Conservation (phyloP, 2,113 vertebrate species). For the Stigmatopora argus region DNA sequence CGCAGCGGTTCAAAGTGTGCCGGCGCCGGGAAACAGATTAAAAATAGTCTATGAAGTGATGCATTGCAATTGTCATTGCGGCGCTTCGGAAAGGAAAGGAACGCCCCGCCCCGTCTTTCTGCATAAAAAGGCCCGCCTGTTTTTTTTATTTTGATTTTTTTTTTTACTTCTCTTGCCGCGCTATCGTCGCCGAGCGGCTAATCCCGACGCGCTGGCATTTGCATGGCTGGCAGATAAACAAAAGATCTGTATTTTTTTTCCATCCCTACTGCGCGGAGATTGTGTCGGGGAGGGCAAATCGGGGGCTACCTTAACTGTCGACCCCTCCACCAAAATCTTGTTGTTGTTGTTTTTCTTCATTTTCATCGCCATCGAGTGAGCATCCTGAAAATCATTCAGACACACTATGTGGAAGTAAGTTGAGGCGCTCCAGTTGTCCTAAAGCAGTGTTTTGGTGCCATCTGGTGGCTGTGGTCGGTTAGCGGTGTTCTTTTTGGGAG, state of each 20-base stretch:
- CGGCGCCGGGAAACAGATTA: conserved; percentile 76
- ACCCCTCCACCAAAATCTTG: too few species aligned
- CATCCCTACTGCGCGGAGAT: conserved; percentile 60
- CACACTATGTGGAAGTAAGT: neutral
- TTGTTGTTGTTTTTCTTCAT: too few species aligned
- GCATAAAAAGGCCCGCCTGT: conserved; percentile 67
- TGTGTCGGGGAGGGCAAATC: conserved; percentile 21
- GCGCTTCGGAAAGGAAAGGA: conserved; percentile 67
- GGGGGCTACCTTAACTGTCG: too few species aligned
- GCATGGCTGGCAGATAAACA: conserved; percentile 75
- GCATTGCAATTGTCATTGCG: conserved; percentile 76
- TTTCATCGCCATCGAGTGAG: too few species aligned
- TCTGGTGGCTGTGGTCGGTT: neutral
- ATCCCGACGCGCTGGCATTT: conserved; percentile 55
- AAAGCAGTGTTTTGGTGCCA: neutral
- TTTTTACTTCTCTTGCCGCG: conserved; percentile 63
- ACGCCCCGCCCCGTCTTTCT: conserved; percentile 54
- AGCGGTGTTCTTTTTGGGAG: too few species aligned
- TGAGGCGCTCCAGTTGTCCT: neutral
- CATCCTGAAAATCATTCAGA: too few species aligned
- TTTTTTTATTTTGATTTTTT: conserved; percentile 64
- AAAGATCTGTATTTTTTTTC: conserved; percentile 68
- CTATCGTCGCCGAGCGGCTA: conserved; percentile 1
- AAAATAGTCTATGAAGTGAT: conserved; percentile 78
- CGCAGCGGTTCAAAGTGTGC: conserved; percentile 73